These are phyloP conservation scores for Podarcis lilfordi DNA, from an alignment of 2,797 vertebrate genomes.

Conservation along the genomic window DNA sequence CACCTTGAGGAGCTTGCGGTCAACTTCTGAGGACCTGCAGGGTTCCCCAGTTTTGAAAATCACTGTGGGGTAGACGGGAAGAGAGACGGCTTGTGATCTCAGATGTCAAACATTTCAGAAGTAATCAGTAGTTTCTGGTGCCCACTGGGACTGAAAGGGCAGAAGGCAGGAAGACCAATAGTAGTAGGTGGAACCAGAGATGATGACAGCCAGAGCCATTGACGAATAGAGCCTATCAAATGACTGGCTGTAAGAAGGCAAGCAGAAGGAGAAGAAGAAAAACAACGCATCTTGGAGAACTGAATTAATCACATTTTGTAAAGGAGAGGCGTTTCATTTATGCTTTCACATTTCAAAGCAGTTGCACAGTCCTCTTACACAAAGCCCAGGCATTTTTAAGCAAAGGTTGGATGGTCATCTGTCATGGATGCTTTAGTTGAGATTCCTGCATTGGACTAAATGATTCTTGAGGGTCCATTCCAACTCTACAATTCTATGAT, in stretches of 20 bases:
- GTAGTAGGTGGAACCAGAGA: no score
- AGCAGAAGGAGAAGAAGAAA: background rate
- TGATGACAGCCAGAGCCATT: no score
- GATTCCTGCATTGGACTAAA: no score
- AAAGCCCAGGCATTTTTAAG: background rate
- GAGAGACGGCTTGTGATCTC: background rate
- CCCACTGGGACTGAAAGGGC: no score
- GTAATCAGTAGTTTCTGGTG: background rate
- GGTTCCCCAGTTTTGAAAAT: background rate
- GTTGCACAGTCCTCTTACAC: background rate
- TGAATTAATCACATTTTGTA: background rate
- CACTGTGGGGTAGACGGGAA: background rate
- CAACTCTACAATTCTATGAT: no score
- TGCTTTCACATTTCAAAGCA: background rate
- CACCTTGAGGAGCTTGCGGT: background rate
- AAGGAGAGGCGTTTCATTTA: background rate
- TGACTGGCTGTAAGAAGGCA: no score
- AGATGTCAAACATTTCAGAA: background rate
- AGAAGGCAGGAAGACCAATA: no score
- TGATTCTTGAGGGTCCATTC: no score
- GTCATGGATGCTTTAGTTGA: no score
- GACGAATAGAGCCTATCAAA: no score
- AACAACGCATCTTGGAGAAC: background rate
- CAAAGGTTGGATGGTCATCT: background rate
- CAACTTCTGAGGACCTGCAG: background rate